Percentiles rank a stretch among this genome's conserved stretches.
Evolutionary conservation across 2,888 invertebrate species (phyloP).

Genomic region (Zonitis immaculata): DNA sequence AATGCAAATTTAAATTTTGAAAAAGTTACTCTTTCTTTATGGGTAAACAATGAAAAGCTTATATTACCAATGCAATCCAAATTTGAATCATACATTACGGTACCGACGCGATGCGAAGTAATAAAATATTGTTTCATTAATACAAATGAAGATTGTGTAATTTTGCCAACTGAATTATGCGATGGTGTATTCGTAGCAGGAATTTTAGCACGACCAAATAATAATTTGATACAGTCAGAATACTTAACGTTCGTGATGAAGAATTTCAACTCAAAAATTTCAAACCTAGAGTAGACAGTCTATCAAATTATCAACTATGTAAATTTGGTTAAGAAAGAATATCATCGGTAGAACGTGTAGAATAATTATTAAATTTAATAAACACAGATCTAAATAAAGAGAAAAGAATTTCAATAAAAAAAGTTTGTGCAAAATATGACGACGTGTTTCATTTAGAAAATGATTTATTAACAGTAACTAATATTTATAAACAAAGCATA

Average conservation of each 20-base stretch:
- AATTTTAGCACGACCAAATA: slow-evolving; percentile 1
- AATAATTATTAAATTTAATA: slow-evolving; percentile 16
- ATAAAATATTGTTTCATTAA: slow-evolving; percentile 7
- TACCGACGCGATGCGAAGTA: slow-evolving; percentile 10
- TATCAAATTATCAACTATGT: slow-evolving; percentile 6
- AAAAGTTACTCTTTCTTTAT: slow-evolving; percentile 5
- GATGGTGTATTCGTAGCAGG: slow-evolving; percentile 10
- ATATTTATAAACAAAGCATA: slow-evolving; percentile 25
- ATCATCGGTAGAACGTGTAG: slow-evolving; percentile 12
- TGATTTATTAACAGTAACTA: slow-evolving; percentile 23
- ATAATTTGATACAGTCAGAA: slow-evolving; percentile 2
- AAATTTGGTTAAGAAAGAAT: slow-evolving; percentile 2
- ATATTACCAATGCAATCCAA: slow-evolving; percentile 10
- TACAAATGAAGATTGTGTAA: slow-evolving; percentile 6
- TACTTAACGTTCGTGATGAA: slow-evolving; percentile 4
- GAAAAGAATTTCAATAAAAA: slow-evolving; percentile 14
- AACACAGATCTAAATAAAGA: slow-evolving; percentile 18
- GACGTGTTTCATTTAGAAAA: slow-evolving; percentile 22
- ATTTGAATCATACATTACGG: neutral
- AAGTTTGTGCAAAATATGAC: slow-evolving; percentile 20
- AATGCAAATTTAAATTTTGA: slow-evolving; percentile 6
- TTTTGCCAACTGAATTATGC: slow-evolving; percentile 5
- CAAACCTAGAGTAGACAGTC: slow-evolving; percentile 11
- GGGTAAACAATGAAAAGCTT: neutral
- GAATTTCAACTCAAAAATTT: slow-evolving; percentile 19